Percentiles rank a stretch among this genome's conserved stretches.
Conservation (phyloP, 92 coral and sea anemone species). For the Zoanthus sociatus region DNA sequence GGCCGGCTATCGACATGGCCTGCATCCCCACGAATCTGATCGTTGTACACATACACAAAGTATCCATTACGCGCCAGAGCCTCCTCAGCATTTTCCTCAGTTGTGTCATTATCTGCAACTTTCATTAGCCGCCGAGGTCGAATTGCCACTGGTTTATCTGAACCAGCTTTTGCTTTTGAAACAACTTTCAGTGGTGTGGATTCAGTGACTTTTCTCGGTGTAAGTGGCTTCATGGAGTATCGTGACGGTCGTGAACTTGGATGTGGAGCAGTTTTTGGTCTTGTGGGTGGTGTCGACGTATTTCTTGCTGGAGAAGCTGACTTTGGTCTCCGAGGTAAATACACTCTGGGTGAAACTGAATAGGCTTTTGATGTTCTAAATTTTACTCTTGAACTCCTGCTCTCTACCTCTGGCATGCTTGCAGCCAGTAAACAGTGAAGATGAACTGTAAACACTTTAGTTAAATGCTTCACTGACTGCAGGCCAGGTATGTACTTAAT, state of each 20-base stretch:
- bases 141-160: conserved; percentile 83
- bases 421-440: conserved; percentile 91
- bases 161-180: conserved; percentile 85
- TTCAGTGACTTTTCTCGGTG: conserved; percentile 64
- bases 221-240: conserved; percentile 44
- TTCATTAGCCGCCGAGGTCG: conserved; percentile 68
- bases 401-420: conserved; percentile 61
- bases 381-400: conserved; percentile 48
- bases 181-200: conserved; percentile 70
- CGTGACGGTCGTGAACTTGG: conserved; percentile 71
- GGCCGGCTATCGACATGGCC: conserved; percentile 80
- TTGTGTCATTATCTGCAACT: conserved; percentile 44
- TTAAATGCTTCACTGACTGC: conserved; percentile 78
- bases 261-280: conserved; percentile 71
- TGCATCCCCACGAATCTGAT: conserved; percentile 60
- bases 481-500: conserved; percentile 91
- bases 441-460: conserved; percentile 83
- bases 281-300: conserved; percentile 61
- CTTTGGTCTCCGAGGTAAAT: conserved; percentile 67
- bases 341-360: conserved; percentile 83
- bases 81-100: conserved; percentile 49
- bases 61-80: conserved; percentile 75
- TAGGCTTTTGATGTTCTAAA: conserved; percentile 61
- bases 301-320: conserved; percentile 39
- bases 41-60: conserved; percentile 81